These are phyloP conservation scores for Axea sp. DNA, from an alignment of 2,888 invertebrate species.

Conservation along the genomic window DNA sequence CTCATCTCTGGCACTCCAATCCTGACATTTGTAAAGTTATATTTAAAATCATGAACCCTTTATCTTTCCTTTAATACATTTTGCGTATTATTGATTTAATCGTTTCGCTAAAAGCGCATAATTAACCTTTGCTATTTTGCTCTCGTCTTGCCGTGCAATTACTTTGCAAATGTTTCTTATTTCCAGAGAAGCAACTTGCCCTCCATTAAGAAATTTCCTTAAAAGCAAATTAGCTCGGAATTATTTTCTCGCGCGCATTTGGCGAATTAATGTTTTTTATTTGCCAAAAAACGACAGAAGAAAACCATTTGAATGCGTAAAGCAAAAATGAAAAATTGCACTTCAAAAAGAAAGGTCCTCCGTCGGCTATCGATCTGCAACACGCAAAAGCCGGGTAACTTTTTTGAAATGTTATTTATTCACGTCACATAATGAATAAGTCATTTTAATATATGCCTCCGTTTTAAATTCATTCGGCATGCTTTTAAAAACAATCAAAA, in stretches of 20 bases:
- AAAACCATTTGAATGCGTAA: too few relatives aligned
- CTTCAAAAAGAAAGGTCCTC: too few relatives aligned
- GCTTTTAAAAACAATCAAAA: too few relatives aligned
- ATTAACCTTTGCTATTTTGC: slow-evolving; percentile 42
- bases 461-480: too few relatives aligned
- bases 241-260: slow-evolving; percentile 7
- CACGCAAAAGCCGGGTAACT: too few relatives aligned
- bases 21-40: slow-evolving; percentile 12
- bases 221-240: slow-evolving; percentile 42
- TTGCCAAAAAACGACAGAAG: too few relatives aligned
- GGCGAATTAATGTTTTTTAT: too few relatives aligned
- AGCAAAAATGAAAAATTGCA: too few relatives aligned
- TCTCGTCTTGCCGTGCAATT: slow-evolving; percentile 24
- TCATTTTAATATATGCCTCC: too few relatives aligned
- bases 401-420: too few relatives aligned
- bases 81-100: slow-evolving; percentile 35
- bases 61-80: not conserved
- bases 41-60: not conserved
- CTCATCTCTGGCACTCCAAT: slow-evolving; percentile 7
- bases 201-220: slow-evolving; percentile 34
- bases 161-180: slow-evolving; percentile 32
- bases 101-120: slow-evolving; percentile 8
- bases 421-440: too few relatives aligned
- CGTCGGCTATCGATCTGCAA: too few relatives aligned
- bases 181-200: slow-evolving; percentile 14